Evolutionary conservation across 1,140 invertebrate genomes (phyloP), one percentile per base, ranked within the genome.

Genomic region (Drosophila gunungcola): DNA sequence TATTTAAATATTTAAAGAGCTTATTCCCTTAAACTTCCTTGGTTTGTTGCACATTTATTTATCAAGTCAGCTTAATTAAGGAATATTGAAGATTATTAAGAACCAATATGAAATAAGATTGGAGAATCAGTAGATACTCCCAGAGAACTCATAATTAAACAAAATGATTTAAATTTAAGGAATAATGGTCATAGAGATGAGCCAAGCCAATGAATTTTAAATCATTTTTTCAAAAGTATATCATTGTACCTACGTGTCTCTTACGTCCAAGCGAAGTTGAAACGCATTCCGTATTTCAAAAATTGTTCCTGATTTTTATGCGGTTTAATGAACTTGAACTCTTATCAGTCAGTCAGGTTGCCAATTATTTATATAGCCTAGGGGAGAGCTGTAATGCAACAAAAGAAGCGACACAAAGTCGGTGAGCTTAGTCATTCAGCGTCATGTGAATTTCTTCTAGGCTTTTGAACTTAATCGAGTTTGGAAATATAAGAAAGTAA

Each of bases 281-380:
- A 67, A 42, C 5, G 42, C 54, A 29, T 55, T 64, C 27, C 34
- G 41, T 45, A 61, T 78, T 65, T 60, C 42, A 58, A 36, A 25
- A 56, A 70, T 57, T 70, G 43, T 70, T 70, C 67, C 67, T 70
- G 64, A 70, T 70, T 70, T 55, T 32, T 70, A 48, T 34, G 52
- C 41, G 57, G 78, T 86, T 86, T 88, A 88, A 73, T 61, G 82
- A 88, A 86, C 82, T 75, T 75, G 72, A 75, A 67, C 48, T 83
- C 70, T 83, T 88, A 88, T 86, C 82, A 68, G 51, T 75, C 82
- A 58, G 51, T 38, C 48, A 55, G 60, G 45, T 60, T 67, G 45
- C 55, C 51, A 57, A 76, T 84, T 84, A 48, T 55, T 62, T 53
- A 60, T 55, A 76, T 51, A 36, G 39, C 13, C 64, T 46, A 36